Base-by-base conservation (phyloP, 2,113 vertebrate genomes). In the Origma solitaria region DNA sequence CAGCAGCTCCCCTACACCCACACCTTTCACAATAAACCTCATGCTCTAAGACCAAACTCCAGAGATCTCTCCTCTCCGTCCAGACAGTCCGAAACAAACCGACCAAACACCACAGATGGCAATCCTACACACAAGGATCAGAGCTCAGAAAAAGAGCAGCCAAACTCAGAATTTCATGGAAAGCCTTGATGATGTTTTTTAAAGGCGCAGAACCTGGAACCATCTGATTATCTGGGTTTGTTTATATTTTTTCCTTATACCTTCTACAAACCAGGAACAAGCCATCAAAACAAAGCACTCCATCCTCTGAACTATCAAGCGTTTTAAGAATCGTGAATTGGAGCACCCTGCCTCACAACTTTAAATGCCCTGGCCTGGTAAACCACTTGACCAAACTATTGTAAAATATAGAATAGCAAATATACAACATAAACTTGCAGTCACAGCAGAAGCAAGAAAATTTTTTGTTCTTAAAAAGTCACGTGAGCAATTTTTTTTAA, bases 301-400 rank as follows among this genome's bases (percentile, higher is more conserved):
- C 28, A 6, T 57, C n/a, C 23, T 70, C 28, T 58, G 35, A 84
- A 79, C 9, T 35, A 33, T 24, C 12, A 1, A 11, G 13, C 51
- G 13, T 69, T 65, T 79, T 47, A 75, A 76, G 15, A 28, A 19
- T 15, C 18, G 40, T 7, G 8, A 50, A 47, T 75, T 42, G 35
- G 30, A 42, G 30, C 8, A 47, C 8, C 15, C 19, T 37, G 49
- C 8, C 44, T 71, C 57, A 51, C 0, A 0, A 82, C 9, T 82
- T 68, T 54, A 64, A 68, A 68, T 9, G 6, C n/a, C 15, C 16
- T 38, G 11, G 17, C 50, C 21, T 79, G 11, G 14, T 27, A 75
- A 82, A 33, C 1, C 30, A 44, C 13, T 42, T 6, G 2, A 68
- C 12, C 79, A 72, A 80, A 33, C 9, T 16, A 35, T 6, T 56